A percentile compares a stretch with the other conserved stretches of the same genome.
phyloP scores from a whole-genome alignment of 2,113 vertebrate species.

The Lampris incognitus region DNA sequence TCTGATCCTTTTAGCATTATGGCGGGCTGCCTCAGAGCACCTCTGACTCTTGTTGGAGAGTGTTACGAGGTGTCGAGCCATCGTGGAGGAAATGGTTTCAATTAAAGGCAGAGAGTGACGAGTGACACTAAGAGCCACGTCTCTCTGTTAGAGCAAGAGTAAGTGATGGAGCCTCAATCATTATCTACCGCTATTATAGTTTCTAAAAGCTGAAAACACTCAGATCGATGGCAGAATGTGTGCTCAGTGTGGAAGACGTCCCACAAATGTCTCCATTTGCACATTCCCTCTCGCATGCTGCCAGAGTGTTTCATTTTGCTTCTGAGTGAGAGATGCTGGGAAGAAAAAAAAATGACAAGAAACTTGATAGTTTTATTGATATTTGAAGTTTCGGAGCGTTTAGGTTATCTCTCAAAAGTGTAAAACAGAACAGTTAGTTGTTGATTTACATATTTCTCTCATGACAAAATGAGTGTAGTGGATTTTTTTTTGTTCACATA shows the following conservation, averaged over 20 bases:
- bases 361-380: constrained; percentile 79
- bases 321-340: constrained; percentile 69
- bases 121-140: constrained; percentile 60
- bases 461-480: constrained; percentile 58
- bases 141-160: constrained; percentile 61
- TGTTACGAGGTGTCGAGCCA: constrained; percentile 46
- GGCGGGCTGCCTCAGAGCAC: constrained; percentile 59
- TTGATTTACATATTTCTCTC: constrained; percentile 57
- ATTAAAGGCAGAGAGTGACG: constrained; percentile 75
- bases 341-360: constrained; percentile 65
- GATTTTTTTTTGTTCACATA: constrained; percentile 54
- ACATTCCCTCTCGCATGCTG: constrained; percentile 63
- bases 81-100: constrained; percentile 73
- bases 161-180: constrained; percentile 67
- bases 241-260: constrained; percentile 60
- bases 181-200: constrained; percentile 72
- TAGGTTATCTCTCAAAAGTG: constrained; percentile 59
- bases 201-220: constrained; percentile 67
- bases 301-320: constrained; percentile 59
- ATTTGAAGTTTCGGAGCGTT: constrained; percentile 75
- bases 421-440: constrained; percentile 11
- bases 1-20: constrained; percentile 61
- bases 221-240: constrained; percentile 60
- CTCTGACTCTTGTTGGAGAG: constrained; percentile 53
- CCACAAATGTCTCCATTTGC: constrained; percentile 75